These are phyloP conservation scores for Oreortyx pictus DNA, from an alignment of 2,797 vertebrate genomes.

Conservation along the genomic window DNA sequence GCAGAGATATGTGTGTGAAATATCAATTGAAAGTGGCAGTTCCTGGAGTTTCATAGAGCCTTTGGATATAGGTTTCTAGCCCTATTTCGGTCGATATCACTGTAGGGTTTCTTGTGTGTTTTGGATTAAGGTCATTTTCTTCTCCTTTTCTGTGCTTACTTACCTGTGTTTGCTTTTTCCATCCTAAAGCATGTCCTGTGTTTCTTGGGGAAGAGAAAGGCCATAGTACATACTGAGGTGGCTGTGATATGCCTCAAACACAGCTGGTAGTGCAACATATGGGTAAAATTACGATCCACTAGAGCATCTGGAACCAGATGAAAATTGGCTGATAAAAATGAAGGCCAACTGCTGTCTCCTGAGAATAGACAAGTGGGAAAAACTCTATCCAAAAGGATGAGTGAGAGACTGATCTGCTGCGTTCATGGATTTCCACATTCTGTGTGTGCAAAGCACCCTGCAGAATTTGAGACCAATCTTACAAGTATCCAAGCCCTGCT, in stretches of 20 bases:
- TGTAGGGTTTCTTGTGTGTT: not conserved
- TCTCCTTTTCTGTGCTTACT: not conserved
- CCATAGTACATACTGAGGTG: not conserved
- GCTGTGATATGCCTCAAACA: not conserved
- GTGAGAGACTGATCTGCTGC: not conserved
- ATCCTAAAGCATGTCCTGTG: not conserved
- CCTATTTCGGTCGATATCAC: not conserved
- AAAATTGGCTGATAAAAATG: conserved; percentile 6
- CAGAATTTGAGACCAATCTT: not conserved
- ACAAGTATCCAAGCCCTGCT: not conserved
- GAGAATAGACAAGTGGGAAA: not conserved
- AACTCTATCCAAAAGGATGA: not conserved
- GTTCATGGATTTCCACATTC: not conserved
- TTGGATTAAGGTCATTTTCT: conserved; percentile 11
- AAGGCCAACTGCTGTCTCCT: not conserved
- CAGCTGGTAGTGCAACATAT: conserved; percentile 6
- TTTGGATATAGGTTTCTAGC: not conserved
- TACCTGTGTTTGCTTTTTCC: conserved; percentile 28
- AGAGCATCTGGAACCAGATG: conserved; percentile 5
- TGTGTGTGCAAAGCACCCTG: not conserved
- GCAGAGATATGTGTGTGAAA: conserved; percentile 54
- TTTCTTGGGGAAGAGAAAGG: not conserved
- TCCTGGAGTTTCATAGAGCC: conserved; percentile 23
- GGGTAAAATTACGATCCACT: not conserved
- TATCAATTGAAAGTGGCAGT: not conserved